Conservation (phyloP, 2,888 invertebrate species). For the Sycophila texana region DNA sequence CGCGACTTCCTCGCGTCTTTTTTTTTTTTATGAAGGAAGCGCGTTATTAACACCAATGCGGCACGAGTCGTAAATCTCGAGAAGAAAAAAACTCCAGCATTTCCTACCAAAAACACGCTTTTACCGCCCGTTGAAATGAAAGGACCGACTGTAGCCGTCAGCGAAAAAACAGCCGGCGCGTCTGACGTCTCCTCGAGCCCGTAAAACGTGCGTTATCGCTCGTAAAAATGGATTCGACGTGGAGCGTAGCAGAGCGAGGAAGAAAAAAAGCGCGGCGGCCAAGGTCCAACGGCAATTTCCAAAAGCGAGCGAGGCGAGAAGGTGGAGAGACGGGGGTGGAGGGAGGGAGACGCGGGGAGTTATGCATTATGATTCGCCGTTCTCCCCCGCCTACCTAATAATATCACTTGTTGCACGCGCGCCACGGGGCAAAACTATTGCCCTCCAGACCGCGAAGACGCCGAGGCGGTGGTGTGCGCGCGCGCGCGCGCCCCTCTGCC, state of each 20-base stretch:
- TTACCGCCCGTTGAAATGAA: neutral
- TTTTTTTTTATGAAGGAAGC: neutral
- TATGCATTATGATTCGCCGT: conserved; percentile 74
- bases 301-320: neutral
- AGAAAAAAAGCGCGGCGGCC: neutral
- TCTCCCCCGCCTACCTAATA: conserved; percentile 71
- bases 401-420: conserved; percentile 73
- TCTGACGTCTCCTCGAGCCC: neutral
- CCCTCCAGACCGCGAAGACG: conserved; percentile 56
- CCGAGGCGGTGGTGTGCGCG: neutral
- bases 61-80: neutral
- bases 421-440: conserved; percentile 60
- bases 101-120: neutral
- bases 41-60: conserved; percentile 25
- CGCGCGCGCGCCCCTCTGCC: neutral
- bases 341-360: conserved; percentile 60
- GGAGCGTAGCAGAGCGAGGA: neutral
- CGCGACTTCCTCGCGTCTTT: conserved; percentile 20
- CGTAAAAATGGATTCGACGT: conserved; percentile 38
- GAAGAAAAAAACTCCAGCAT: conserved; percentile 2
- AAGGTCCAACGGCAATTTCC: conserved; percentile 20
- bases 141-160: neutral
- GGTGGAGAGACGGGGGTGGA: neutral
- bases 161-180: neutral
- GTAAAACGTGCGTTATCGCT: conserved; percentile 24